Evolutionary conservation across 2,888 invertebrate species (phyloP).

Genomic region (Andrena marginata): DNA sequence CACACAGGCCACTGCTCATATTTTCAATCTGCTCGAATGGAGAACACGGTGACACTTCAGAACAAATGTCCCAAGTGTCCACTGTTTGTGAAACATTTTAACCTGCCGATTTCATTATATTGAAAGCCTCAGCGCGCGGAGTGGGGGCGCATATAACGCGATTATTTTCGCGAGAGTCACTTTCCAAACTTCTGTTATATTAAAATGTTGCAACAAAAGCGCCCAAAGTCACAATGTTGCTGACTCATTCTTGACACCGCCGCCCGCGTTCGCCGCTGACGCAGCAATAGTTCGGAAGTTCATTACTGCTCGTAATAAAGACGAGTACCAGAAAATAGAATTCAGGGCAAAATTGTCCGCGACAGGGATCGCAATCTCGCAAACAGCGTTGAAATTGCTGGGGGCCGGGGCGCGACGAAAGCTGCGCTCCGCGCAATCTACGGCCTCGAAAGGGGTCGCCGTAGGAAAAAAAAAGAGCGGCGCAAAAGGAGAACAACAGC

Average conservation of each 20-base stretch:
- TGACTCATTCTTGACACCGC: neutral
- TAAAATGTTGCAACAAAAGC: too few species aligned
- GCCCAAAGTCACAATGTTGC: neutral
- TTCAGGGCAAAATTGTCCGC: neutral
- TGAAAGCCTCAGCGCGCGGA: neutral
- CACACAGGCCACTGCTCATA: neutral
- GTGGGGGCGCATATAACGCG: neutral
- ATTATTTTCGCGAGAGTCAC: neutral
- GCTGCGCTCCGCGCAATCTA: slow-evolving; percentile 5
- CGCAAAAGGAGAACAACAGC: slow-evolving; percentile 45
- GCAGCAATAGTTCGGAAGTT: neutral
- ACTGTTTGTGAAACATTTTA: neutral
- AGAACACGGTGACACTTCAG: neutral
- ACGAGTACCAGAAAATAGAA: neutral
- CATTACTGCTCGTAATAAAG: neutral
- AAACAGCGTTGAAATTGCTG: neutral
- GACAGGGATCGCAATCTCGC: slow-evolving; percentile 19
- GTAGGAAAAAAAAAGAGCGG: slow-evolving; percentile 1
- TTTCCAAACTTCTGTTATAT: too few species aligned
- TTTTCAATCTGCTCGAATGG: neutral
- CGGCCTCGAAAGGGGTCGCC: slow-evolving; percentile 4
- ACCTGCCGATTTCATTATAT: neutral
- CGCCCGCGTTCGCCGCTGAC: neutral
- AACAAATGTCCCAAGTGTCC: neutral
- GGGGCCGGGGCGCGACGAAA: neutral